phyloP scores from a whole-genome alignment of 2,888 invertebrate species.

The Hipparchia sbordonii region DNA sequence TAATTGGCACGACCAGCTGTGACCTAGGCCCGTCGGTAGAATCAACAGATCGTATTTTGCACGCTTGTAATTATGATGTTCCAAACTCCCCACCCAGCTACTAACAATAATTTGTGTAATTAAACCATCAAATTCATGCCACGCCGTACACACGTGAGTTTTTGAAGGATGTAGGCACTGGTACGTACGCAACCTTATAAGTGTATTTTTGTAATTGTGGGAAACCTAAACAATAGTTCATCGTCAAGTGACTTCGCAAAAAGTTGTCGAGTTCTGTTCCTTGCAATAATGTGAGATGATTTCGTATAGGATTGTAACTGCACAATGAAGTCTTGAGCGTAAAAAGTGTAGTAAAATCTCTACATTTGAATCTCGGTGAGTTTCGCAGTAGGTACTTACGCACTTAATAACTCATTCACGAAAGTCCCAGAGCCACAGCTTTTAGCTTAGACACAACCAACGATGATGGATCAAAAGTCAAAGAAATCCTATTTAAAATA shows the following conservation, averaged over 20 bases:
- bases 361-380: background rate
- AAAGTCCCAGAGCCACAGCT: background rate
- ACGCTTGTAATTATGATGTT: background rate
- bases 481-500: no score
- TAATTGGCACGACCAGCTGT: background rate
- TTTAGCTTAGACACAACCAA: background rate
- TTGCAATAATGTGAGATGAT: slow-evolving; percentile 23
- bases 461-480: no score
- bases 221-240: slow-evolving; percentile 25
- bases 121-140: background rate
- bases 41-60: background rate
- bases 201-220: slow-evolving; percentile 20
- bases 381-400: background rate
- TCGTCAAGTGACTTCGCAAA: background rate
- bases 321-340: background rate
- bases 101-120: slow-evolving; percentile 9
- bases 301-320: background rate
- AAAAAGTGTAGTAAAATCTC: no score
- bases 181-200: slow-evolving; percentile 22
- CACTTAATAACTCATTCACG: background rate
- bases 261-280: slow-evolving; percentile 14
- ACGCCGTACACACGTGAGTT: background rate
- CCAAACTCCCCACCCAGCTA: background rate
- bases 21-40: background rate
- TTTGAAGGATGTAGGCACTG: slow-evolving; percentile 4